phyloP scores from a whole-genome alignment of 2,797 vertebrate species.

The Semotilus atromaculatus region DNA sequence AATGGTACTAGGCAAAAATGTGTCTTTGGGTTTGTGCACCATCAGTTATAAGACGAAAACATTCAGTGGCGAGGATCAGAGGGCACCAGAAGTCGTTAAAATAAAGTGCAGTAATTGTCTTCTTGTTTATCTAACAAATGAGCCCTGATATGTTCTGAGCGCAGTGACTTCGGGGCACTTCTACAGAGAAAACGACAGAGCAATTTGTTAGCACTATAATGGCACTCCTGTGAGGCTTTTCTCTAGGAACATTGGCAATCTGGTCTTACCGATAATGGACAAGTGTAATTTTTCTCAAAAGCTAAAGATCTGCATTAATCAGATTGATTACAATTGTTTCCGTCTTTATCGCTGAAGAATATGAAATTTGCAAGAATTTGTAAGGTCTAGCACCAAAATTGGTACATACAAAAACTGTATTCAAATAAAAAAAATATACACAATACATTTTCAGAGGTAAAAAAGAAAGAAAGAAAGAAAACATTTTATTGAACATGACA shows the following conservation, averaged over 20 bases:
- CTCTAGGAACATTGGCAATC: slow-evolving; percentile 9
- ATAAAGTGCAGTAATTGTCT: slow-evolving; percentile 28
- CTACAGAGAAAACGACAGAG: neutral
- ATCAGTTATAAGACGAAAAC: neutral
- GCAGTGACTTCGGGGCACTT: neutral
- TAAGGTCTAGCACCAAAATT: neutral
- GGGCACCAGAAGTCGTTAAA: slow-evolving; percentile 34
- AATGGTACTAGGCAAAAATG: slow-evolving; percentile 1
- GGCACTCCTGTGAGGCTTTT: slow-evolving; percentile 14
- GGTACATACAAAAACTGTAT: neutral
- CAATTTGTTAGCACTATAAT: slow-evolving; percentile 28
- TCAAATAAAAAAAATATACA: neutral
- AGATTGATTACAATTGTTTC: neutral
- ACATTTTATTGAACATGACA: no score
- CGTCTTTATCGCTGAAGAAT: neutral
- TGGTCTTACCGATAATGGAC: slow-evolving; percentile 24
- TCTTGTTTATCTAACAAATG: slow-evolving; percentile 44
- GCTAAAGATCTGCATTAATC: neutral
- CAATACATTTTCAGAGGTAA: neutral
- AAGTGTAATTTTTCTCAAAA: neutral
- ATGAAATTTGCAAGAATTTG: neutral
- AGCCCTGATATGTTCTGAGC: slow-evolving; percentile 15
- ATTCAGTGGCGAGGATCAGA: slow-evolving; percentile 8
- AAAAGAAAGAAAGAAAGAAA: neutral
- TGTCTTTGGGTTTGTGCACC: slow-evolving; percentile 4